Base-by-base conservation (phyloP, 2,797 vertebrate genomes). In the Rhabdomys pumilio region DNA sequence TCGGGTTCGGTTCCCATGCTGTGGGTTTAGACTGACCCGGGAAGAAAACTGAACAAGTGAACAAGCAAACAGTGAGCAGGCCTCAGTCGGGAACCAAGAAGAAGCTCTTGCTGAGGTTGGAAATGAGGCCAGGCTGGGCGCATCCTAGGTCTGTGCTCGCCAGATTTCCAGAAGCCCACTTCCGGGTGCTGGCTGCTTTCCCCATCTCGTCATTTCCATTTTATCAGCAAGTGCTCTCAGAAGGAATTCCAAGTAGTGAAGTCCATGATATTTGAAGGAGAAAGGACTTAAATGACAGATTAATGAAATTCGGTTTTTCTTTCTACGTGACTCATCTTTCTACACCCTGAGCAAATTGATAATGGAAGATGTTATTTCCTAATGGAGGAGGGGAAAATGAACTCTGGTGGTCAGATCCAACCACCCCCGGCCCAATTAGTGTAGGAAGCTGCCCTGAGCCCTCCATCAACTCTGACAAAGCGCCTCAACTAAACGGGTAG, bases 301-400 rank as follows among this genome's bases (percentile, higher is more conserved):
- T 44, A 92, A 77, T 34, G 12, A 76, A 90, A 34, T 41, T 93
- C 26, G 59, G 59, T 24, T 53, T 94, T 72, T 20, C 77, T 94
- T 93, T 90, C 31, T 89, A 61, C 47, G 22, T 44, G 26, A 1
- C 12, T 87, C 1, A 3, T 59, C 79, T 89, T 90, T 65, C 73
- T 93, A 86, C 6, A 50, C 8, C 63, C 76, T 87, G 72, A 93
- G 67, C 86, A 97, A 92, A 87, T 57, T 26, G 63, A 20, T 69
- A 14, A 59, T 26, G 20, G 47, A 8, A 61, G 69, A 80, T n/a
- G 47, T 65, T 65, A 81, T 59, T 95, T 92, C 55, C 38, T 53
- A 41, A 55, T 53, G 19, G 24, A 50, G 84, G 55, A 83, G 75
- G 53, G 61, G 19, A 79, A 41, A 41, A 14, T 31, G 55, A 75